Base-by-base conservation (phyloP, 2,888 invertebrate genomes). In the Drosophila cyrtoloma region DNA sequence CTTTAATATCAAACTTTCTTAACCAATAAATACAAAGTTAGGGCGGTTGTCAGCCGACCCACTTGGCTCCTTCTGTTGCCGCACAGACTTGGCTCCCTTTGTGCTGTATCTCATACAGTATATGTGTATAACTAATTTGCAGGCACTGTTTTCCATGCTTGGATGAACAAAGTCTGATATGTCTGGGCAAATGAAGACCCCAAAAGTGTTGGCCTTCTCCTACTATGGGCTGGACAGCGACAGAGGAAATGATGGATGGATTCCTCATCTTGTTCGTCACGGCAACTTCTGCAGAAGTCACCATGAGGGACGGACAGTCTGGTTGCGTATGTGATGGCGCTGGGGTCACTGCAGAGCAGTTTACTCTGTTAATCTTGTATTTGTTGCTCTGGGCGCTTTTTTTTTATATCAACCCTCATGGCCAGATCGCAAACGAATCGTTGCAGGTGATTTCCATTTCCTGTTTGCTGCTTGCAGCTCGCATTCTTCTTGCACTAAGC, bases 221-320 rank as follows among this genome's bases (percentile, higher is more conserved):
- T n/a, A 42, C 42, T 10, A 42, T n/a, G n/a, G 9, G 1, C 47
- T 26, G 47, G 47, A 47, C 47, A 47, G 47, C 26, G 16, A 16
- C 47, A 26, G 47, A 26, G 47, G 5, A 16, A 47, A 47, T 47
- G 47, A 47, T 47, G 47, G 47, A 47, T 47, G 47, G 47, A 47
- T 47, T 26, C 16, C 47, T 1, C 26, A 16, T 16, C 47, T 47
- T 47, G 16, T 16, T 47, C 47, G 47, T 47, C 47, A 47, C 22
- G 28, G 47, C 47, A 47, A 47, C 47, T 47, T 47, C 47, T 47
- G 47, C 47, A 47, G 47, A 9, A 47, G 47, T 47, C 47, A 47
- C 16, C 47, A 47, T 26, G 44, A 47, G 44, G 44, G 44, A 22
- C 22, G 47, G 47, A 47, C 47, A 47, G 7, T 47, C 47, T 22